Base-by-base conservation (phyloP, 2,888 invertebrate species). In the Leptopilina syphax region DNA sequence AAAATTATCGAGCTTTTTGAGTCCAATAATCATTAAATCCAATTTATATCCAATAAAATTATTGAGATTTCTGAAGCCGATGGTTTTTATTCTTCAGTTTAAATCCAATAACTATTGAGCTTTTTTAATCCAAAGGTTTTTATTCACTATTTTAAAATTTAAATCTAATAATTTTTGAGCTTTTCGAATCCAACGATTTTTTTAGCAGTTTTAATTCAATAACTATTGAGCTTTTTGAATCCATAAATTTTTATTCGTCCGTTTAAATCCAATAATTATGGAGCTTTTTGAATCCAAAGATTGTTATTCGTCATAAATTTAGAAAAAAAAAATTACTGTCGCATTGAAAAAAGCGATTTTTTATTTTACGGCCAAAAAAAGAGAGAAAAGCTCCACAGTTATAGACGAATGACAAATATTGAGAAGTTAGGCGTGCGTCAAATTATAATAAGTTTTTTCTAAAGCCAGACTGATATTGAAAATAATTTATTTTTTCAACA, bases 301-400 rank as follows among this genome's bases (percentile, higher is more conserved):
- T 34, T 34, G 2, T 34, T 34, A 34, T 34, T 34, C 34, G 2
- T 34, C 2, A 3, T 34, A 34, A 34, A 1, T 73, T 73, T 54
- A 54, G 34, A 0, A 73, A n/a, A 27, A n/a, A 27, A 57, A 73
- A 73, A 57, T 34, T 34, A 34, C 57, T 73, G 57, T 54, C 34
- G 54, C 54, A 73, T 8, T 54, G 54, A 73, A 54, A 73, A 1
- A 47, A 9, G 0, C 0, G 34, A 34, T 54, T 73, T 73, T 73
- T 57, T 54, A 73, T 73, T 73, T 73, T 73, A 73, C 57, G 34
- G 57, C 54, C 73, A 73, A 24, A 57, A 73, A 54, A 34, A 34
- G 34, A 54, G 73, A 54, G 8, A 47, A 47, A 47, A 70, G 18
- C 18, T 18, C 18, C 0, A 18, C 18, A 0, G 18, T 18, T 18